A percentile compares a stretch with the other conserved stretches of the same genome.
phyloP scores from a whole-genome alignment of 2,797 vertebrate species.

The Rhinichthys osculus region DNA sequence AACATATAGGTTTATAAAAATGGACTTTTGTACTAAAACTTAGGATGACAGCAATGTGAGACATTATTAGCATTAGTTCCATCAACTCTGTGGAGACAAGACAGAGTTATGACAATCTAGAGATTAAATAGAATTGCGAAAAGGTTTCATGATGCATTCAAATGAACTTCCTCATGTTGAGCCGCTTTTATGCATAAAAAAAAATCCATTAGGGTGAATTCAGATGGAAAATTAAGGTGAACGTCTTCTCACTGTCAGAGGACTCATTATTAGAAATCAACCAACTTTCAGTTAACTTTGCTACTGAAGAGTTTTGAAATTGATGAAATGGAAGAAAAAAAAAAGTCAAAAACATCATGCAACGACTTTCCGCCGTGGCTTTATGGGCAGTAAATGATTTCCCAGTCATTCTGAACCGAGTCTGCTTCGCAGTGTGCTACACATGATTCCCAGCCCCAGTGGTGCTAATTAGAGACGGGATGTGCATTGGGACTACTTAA shows the following conservation, averaged over 20 bases:
- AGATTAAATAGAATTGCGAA: conserved; percentile 36
- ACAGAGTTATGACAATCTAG: conserved; percentile 25
- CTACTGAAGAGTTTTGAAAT: conserved; percentile 16
- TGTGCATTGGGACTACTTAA: conserved; percentile 43
- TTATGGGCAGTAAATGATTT: conserved; percentile 29
- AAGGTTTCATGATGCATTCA: conserved; percentile 46
- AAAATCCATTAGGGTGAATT: conserved; percentile 56
- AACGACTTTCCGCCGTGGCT: background rate
- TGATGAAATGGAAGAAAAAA: background rate
- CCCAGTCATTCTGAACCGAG: conserved; percentile 16
- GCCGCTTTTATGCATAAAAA: conserved; percentile 31
- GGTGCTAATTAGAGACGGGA: conserved; percentile 48
- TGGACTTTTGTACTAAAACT: background rate
- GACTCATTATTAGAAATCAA: conserved; percentile 27
- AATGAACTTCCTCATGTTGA: conserved; percentile 40
- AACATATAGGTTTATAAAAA: background rate
- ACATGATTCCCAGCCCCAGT: conserved; percentile 35
- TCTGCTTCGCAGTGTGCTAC: background rate
- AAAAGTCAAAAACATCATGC: conserved; percentile 5
- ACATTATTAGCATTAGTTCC: background rate
- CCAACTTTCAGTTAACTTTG: conserved; percentile 31
- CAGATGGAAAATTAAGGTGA: conserved; percentile 55
- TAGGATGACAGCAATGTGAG: background rate
- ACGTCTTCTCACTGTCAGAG: background rate
- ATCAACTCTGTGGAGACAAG: conserved; percentile 4